These are phyloP conservation scores for Acronicta psi DNA, from an alignment of 2,888 invertebrate genomes.

Conservation along the genomic window DNA sequence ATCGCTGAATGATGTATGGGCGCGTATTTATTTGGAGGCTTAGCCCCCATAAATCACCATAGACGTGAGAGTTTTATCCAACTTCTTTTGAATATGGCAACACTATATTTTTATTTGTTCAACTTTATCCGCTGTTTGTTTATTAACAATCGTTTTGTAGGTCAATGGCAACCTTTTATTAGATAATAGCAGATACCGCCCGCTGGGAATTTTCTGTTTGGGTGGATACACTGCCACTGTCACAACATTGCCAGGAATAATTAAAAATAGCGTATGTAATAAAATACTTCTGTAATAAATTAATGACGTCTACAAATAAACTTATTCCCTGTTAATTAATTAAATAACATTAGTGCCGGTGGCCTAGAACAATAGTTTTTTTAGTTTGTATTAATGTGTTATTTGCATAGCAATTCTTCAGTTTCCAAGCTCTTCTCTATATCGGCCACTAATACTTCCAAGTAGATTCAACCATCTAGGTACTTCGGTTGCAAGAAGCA, in stretches of 20 bases:
- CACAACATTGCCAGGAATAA: neutral
- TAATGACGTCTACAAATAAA: too few relatives aligned
- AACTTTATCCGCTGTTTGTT: neutral
- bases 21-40: slow-evolving; percentile 53
- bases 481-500: too few relatives aligned
- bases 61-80: slow-evolving; percentile 45
- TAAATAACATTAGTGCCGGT: too few relatives aligned
- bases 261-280: too few relatives aligned
- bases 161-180: neutral
- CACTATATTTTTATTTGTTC: slow-evolving; percentile 9
- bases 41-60: slow-evolving; percentile 54
- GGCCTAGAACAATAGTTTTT: too few relatives aligned
- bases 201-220: neutral
- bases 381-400: too few relatives aligned
- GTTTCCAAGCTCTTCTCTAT: too few relatives aligned
- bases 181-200: neutral
- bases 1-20: slow-evolving; percentile 56
- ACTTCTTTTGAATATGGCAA: slow-evolving; percentile 29
- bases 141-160: neutral
- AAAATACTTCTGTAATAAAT: too few relatives aligned
- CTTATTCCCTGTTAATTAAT: too few relatives aligned
- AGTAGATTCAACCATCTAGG: too few relatives aligned
- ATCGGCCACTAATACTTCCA: too few relatives aligned
- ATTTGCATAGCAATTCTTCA: too few relatives aligned
- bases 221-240: neutral